Evolutionary conservation across 2,888 invertebrate species (phyloP).

Genomic region (Drosophila demipolita): DNA sequence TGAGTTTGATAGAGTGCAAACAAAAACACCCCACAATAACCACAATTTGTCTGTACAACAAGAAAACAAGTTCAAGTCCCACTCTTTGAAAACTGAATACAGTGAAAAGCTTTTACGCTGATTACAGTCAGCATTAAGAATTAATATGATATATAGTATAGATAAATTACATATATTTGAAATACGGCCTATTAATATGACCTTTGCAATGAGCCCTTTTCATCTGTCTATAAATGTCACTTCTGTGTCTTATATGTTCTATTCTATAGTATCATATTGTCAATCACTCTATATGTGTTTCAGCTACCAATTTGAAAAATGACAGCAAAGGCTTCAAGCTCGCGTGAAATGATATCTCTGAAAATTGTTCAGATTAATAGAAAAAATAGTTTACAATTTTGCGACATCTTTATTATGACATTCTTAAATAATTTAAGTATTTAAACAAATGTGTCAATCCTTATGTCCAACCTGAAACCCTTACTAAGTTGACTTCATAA

Average conservation of each 20-base stretch:
- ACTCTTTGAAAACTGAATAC: conserved; percentile 1
- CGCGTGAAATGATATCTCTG: neutral
- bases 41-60: conserved; percentile 14
- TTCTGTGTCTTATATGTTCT: neutral
- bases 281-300: neutral
- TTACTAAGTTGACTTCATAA: conserved; percentile 5
- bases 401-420: neutral
- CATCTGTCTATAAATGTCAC: conserved; percentile 18
- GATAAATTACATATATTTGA: neutral
- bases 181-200: conserved; percentile 11
- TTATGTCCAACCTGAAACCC: neutral
- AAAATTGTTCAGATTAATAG: neutral
- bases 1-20: conserved; percentile 8
- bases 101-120: conserved; percentile 33
- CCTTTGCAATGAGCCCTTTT: conserved; percentile 35
- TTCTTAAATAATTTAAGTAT: neutral
- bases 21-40: neutral
- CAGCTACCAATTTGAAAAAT: neutral
- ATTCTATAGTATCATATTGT: neutral
- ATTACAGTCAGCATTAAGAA: conserved; percentile 13
- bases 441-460: neutral
- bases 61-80: conserved; percentile 6
- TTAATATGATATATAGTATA: conserved; percentile 13
- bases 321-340: neutral
- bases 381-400: neutral